phyloP scores from a whole-genome alignment of 2,888 invertebrate species.

The Latrodectus hesperus region DNA sequence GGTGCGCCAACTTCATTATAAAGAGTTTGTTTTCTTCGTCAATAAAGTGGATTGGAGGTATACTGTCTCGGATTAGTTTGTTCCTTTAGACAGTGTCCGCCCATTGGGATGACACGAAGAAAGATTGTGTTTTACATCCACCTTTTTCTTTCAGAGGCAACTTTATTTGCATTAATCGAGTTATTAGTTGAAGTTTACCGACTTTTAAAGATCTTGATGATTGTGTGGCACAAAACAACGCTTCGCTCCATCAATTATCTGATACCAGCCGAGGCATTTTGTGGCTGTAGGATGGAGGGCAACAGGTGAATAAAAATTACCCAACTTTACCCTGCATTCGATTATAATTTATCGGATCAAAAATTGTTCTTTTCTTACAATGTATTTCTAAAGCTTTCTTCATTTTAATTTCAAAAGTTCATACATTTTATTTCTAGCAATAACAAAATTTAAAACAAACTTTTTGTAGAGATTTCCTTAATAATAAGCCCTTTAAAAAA shows the following conservation, averaged over 20 bases:
- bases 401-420: too few species aligned
- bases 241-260: too few species aligned
- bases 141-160: conserved; percentile 39
- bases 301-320: neutral
- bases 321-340: neutral
- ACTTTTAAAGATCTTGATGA: conserved; percentile 42
- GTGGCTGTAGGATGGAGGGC: too few species aligned
- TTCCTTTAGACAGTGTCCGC: conserved; percentile 46
- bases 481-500: too few species aligned
- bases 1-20: conserved; percentile 52
- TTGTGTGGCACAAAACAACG: neutral
- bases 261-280: too few species aligned
- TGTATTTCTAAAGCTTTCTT: too few species aligned
- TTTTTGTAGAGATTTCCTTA: too few species aligned
- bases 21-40: conserved; percentile 61
- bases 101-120: conserved; percentile 49
- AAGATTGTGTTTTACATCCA: conserved; percentile 51
- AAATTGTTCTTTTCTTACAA: too few species aligned
- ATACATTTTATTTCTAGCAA: too few species aligned
- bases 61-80: conserved; percentile 26
- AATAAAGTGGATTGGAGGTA: conserved; percentile 30
- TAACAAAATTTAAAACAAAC: too few species aligned
- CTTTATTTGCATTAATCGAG: conserved; percentile 65
- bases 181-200: conserved; percentile 47
- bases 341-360: neutral